Evolutionary conservation across 1,140 invertebrate species (phyloP), one percentile per base, ranked within the genome.

Genomic region (Helicoverpa zea): DNA sequence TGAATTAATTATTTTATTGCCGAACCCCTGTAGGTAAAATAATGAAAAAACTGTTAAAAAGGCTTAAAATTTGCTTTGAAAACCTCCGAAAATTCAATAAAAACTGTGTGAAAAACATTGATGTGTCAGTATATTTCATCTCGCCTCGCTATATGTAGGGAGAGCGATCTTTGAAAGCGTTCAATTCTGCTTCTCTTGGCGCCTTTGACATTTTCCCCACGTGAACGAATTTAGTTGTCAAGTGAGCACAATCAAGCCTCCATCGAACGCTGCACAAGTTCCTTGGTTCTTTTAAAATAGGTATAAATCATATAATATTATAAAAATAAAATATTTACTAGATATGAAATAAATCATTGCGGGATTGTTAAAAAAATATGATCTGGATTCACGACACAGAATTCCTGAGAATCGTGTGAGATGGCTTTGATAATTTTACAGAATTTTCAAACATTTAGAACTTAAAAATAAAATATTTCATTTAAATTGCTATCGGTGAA

Each of bases 161-260:
- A 14, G 30, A 54, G 14, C 35, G 13, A 35, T 58, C 51, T 66
- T 70, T 61, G 64, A 68, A 79, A 70, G 68, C 30, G 68, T 30
- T 61, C 78, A 43, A 63, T 70, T 61, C 56, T 49, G 13, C 49
- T 68, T 70, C 47, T 70, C 66, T 70, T 52, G 35, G 56, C 66
- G 52, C 43, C 78, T 80, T 73, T 80, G 78, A 80, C 66, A 72
- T 70, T 68, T 56, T 70, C 30, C 30, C 56, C 78, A 72, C 61
- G 47, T 72, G 63, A 81, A 81, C 68, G 61, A 68, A 81, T 76
- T 75, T 81, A 76, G 79, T 61, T 81, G 72, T 81, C 79, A 80
- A 54, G 79, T 78, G 68, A 80, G 61, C 29, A 80, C 74, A 80
- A 80, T 79, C 68, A 73, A 68, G 58, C 54, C 70, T 80, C 68